Base-by-base conservation (phyloP, 2,797 vertebrate species). In the Sitta carolinensis region DNA sequence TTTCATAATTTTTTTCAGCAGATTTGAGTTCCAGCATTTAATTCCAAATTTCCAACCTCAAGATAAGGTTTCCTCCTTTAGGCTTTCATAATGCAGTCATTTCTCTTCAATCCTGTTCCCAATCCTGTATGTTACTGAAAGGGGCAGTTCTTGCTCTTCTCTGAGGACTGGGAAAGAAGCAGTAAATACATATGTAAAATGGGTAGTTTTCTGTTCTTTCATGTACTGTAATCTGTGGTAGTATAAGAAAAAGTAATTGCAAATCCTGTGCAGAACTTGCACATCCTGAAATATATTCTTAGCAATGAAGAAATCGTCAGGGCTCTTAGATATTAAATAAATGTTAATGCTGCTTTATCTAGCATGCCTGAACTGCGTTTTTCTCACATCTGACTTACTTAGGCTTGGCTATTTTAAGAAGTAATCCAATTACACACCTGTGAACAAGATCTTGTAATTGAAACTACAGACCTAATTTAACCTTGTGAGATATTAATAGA, bases 371-470 rank as follows among this genome's bases (percentile, higher is more conserved):
- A 59, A 77, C 10, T 30, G 59, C 82, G 8, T 1, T 43, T 83
- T 87, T 45, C 57, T 91, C 26, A 70, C 14, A 27, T 72, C 38
- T 85, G 52, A 59, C 50, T 80, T 77, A 29, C 45, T 64, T 76
- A 68, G 47, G 27, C 16, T 83, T 82, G 50, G 34, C 19, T 91
- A 73, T 93, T 90, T 94, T 89, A 92, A 92, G 54, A 84, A 27
- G 9, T 36, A 87, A 68, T 89, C 58, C 38, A 89, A 90, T 93
- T 83, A 72, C 16, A 74, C 29, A 89, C 23, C 45, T 84, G 48
- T 69, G 50, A 95, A 55, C 21, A 57, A 58, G 11, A 80, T 68
- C 8, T 64, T 83, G 16, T 61, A 90, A 90, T 68, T 61, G 34
- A 30, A 93, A 78, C 20, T 32, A 62, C 54, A 27, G 50, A 23